phyloP scores from a whole-genome alignment of 1,140 invertebrate genomes.

The Bombus breviceps region DNA sequence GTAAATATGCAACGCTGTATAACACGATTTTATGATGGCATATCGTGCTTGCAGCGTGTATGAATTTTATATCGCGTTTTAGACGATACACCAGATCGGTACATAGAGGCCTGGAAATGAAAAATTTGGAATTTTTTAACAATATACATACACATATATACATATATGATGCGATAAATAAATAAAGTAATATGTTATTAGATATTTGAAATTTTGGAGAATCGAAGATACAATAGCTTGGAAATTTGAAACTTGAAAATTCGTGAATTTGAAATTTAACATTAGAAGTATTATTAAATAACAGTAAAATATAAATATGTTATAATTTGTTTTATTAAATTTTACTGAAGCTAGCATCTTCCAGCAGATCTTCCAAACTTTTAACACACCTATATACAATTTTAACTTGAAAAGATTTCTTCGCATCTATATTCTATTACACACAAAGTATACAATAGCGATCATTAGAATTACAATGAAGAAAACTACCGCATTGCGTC shows the following conservation, averaged over 20 bases:
- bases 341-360: background rate
- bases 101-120: background rate
- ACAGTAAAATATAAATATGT: too few species aligned
- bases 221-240: too few species aligned
- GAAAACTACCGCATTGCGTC: constrained; percentile 3
- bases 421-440: background rate
- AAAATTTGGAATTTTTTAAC: too few species aligned
- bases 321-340: background rate
- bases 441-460: background rate
- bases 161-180: too few species aligned
- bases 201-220: too few species aligned
- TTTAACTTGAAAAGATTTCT: background rate
- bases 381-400: background rate
- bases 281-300: too few species aligned
- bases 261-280: too few species aligned
- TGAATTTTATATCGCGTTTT: constrained; percentile 36
- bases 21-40: constrained; percentile 54
- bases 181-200: too few species aligned
- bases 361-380: background rate
- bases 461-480: background rate
- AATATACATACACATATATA: too few species aligned
- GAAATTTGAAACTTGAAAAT: too few species aligned
- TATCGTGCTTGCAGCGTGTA: background rate
- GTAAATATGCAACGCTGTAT: constrained; percentile 52
- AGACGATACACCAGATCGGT: background rate